Evolutionary conservation across 2,888 invertebrate genomes (phyloP).

Genomic region (Emesis furor): DNA sequence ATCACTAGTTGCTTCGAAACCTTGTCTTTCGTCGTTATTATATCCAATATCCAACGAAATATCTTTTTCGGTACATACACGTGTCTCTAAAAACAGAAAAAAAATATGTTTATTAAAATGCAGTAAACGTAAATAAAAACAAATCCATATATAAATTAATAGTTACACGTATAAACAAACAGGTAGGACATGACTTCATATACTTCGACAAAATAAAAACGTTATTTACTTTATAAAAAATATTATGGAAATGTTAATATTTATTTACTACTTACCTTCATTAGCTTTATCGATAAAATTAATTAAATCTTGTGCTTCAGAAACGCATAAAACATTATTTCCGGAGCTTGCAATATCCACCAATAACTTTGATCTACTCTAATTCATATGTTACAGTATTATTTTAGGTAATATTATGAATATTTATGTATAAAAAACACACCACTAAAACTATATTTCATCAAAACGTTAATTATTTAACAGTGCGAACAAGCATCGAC

Average conservation of each 20-base stretch:
- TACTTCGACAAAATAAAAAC: constrained; percentile 38
- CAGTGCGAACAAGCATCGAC: constrained; percentile 11
- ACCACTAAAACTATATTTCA: constrained; percentile 5
- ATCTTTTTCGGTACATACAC: constrained; percentile 26
- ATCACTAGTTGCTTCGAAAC: not conserved
- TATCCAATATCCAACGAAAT: constrained; percentile 41
- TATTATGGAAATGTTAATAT: not conserved
- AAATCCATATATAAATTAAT: constrained; percentile 29
- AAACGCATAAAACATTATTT: constrained; percentile 46
- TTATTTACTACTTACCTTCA: constrained; percentile 37
- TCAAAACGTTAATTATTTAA: constrained; percentile 23
- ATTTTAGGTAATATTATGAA: constrained; percentile 16
- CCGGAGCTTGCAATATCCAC: constrained; percentile 55
- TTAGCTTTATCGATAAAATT: constrained; percentile 50
- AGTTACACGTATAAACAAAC: constrained; percentile 41
- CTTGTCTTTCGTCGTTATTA: constrained; percentile 33
- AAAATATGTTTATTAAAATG: constrained; percentile 19
- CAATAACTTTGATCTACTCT: constrained; percentile 55
- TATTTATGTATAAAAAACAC: constrained; percentile 36
- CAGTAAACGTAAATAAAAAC: constrained; percentile 36
- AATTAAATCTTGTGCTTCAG: constrained; percentile 58
- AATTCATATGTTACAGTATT: constrained; percentile 45
- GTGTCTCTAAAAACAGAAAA: constrained; percentile 24
- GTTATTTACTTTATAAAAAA: constrained; percentile 26
- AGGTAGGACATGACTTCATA: constrained; percentile 40